Conservation (phyloP, 2,888 invertebrate species). For the Syrphus vitripennis region DNA sequence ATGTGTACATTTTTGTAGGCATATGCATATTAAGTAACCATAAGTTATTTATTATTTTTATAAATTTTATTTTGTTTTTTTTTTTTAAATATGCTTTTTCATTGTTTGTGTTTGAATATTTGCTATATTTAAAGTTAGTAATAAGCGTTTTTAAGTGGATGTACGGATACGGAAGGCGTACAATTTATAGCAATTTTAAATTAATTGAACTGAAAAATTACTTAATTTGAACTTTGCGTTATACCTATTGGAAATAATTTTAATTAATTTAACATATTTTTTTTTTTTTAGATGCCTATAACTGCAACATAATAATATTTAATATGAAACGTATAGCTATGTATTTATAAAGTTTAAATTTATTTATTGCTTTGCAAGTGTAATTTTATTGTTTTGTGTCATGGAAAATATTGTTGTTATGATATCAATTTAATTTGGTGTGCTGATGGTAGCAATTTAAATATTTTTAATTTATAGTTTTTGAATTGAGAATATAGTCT, state of each 20-base stretch:
- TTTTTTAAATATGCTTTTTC: not conserved
- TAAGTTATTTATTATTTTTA: conserved; percentile 16
- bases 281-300: not conserved
- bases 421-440: not conserved
- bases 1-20: too few relatives aligned
- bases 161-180: not conserved
- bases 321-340: too few relatives aligned
- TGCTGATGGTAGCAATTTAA: not conserved
- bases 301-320: not conserved
- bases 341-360: not conserved
- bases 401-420: not conserved
- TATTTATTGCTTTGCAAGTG: not conserved
- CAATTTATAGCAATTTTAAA: conserved; percentile 12
- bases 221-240: conserved; percentile 25
- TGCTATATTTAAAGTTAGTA: not conserved
- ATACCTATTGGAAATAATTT: conserved; percentile 7
- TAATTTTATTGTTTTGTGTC: conserved; percentile 4
- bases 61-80: not conserved
- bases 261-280: conserved; percentile 21
- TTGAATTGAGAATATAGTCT: too few relatives aligned
- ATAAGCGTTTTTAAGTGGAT: not conserved
- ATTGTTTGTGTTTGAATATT: not conserved
- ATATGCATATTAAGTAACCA: not conserved
- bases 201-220: conserved; percentile 40
- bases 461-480: not conserved